phyloP scores from a whole-genome alignment of 2,888 invertebrate species.

The Hyposoter dolosus region DNA sequence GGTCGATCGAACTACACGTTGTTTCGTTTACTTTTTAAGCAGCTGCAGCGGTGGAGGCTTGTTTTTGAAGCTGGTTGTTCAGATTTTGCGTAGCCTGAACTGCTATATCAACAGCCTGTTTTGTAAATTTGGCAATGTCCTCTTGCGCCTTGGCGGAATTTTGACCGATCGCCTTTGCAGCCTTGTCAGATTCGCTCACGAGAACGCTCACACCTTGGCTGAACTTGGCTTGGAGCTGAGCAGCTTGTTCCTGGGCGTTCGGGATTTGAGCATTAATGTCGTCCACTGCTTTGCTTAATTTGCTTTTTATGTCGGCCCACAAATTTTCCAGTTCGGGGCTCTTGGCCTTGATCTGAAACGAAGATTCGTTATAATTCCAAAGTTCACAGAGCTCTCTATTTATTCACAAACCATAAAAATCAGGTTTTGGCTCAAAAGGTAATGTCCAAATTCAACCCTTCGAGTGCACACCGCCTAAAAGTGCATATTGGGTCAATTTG shows the following conservation, averaged over 20 bases:
- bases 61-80: conserved; percentile 78
- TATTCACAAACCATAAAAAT: background rate
- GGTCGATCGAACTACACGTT: conserved; percentile 10
- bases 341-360: conserved; percentile 78
- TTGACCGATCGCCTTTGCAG: conserved; percentile 76
- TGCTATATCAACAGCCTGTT: conserved; percentile 80
- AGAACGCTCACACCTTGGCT: conserved; percentile 78
- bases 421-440: background rate
- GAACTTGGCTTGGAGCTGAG: conserved; percentile 78
- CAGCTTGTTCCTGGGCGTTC: conserved; percentile 79
- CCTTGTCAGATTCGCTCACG: conserved; percentile 79
- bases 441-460: background rate
- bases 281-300: conserved; percentile 76
- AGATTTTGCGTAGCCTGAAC: conserved; percentile 79
- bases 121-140: conserved; percentile 79
- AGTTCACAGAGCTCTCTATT: background rate
- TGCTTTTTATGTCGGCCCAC: conserved; percentile 77
- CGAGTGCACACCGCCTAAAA: too few species aligned
- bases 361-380: background rate
- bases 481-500: too few species aligned
- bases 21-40: conserved; percentile 44
- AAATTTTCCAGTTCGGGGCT: conserved; percentile 80
- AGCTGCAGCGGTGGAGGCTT: conserved; percentile 65
- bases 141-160: conserved; percentile 80
- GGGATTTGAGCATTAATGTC: conserved; percentile 80